phyloP scores from a whole-genome alignment of 2,888 invertebrate species.

The Rosalia funebris region DNA sequence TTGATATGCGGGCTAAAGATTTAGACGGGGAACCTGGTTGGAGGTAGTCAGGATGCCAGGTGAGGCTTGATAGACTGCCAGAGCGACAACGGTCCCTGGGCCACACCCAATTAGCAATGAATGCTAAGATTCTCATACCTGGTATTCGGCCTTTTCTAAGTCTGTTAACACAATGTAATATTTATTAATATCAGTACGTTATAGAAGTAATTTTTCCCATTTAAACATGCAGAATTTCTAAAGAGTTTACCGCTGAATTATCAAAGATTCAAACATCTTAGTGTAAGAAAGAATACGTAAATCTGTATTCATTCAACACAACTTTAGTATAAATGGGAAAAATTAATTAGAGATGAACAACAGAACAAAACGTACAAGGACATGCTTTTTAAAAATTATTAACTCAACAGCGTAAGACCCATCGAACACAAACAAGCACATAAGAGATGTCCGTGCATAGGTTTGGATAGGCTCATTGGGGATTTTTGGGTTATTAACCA shows the following conservation, averaged over 20 bases:
- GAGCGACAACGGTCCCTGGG: conserved; percentile 76
- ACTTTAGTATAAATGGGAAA: conserved; percentile 24
- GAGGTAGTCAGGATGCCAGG: conserved; percentile 63
- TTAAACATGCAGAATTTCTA: conserved; percentile 2
- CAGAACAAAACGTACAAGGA: conserved; percentile 5
- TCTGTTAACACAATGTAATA: conserved; percentile 66
- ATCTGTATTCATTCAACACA: too few species aligned
- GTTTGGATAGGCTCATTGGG: not conserved
- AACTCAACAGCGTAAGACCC: conserved; percentile 8
- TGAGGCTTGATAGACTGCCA: conserved; percentile 61
- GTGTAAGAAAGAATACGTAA: too few species aligned
- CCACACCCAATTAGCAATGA: conserved; percentile 80
- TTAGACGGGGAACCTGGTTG: conserved; percentile 59
- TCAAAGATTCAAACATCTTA: too few species aligned
- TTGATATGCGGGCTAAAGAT: conserved; percentile 74
- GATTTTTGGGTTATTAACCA: conserved; percentile 10
- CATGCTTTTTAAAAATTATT: conserved; percentile 13
- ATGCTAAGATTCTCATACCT: conserved; percentile 82
- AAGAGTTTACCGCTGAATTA: too few species aligned
- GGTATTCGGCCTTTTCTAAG: conserved; percentile 95
- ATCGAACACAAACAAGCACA: conserved; percentile 7
- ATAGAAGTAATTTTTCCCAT: conserved; percentile 10
- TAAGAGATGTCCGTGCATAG: conserved; percentile 11
- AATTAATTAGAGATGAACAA: conserved; percentile 3
- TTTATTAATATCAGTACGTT: not conserved